Conservation (phyloP, 2,888 invertebrate genomes). For the Melinopterus prodromus region DNA sequence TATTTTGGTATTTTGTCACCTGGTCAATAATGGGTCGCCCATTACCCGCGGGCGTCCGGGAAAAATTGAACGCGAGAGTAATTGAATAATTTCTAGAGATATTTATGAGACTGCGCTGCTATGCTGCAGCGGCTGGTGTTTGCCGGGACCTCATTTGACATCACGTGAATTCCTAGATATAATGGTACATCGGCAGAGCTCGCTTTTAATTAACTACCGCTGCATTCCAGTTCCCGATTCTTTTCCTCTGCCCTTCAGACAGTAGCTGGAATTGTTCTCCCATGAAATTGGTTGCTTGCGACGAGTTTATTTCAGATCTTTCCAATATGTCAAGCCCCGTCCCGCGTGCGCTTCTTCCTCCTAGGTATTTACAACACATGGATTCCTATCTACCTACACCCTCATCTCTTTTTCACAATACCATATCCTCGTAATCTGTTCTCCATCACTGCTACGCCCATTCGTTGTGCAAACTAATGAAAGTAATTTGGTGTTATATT, state of each 20-base stretch:
- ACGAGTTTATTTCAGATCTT: neutral
- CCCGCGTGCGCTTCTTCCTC: neutral
- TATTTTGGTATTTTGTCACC: neutral
- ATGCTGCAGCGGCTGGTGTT: neutral
- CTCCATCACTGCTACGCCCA: too few relatives aligned
- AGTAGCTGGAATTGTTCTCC: conserved; percentile 6
- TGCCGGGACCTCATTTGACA: neutral
- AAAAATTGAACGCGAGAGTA: neutral
- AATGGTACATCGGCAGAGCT: conserved; percentile 14
- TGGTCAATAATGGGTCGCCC: neutral
- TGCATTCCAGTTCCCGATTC: conserved; percentile 17
- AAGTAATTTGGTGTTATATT: too few relatives aligned
- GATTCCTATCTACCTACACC: neutral
- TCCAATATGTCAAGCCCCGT: neutral
- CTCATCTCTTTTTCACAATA: too few relatives aligned
- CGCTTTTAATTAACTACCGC: conserved; percentile 18
- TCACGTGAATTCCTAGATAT: conserved; percentile 5
- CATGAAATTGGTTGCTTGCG: conserved; percentile 14
- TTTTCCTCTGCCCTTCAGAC: neutral
- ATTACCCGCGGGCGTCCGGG: neutral
- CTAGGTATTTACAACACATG: neutral
- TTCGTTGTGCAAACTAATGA: too few relatives aligned
- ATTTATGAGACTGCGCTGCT: neutral
- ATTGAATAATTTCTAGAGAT: neutral
- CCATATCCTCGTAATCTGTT: too few relatives aligned